A percentile compares a stretch with the other conserved stretches of the same genome.
phyloP scores from a whole-genome alignment of 2,797 vertebrate species.

The Enteromius mattozi region DNA sequence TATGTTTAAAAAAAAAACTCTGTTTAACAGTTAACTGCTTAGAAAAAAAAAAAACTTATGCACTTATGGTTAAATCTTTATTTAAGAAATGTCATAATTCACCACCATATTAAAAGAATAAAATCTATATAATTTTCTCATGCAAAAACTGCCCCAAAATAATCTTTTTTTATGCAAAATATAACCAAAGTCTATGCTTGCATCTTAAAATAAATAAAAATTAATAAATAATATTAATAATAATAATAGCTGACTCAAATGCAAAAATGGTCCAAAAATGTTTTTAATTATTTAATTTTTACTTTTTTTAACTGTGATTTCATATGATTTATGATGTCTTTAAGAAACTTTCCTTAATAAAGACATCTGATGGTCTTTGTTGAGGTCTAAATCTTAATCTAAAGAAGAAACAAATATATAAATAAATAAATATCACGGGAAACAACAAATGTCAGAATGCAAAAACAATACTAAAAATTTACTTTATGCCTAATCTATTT shows the following conservation, averaged over 20 bases:
- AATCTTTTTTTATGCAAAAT: neutral
- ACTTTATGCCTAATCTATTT: neutral
- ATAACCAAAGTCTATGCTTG: neutral
- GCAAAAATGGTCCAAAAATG: neutral
- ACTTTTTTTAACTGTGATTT: no score
- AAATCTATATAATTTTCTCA: neutral
- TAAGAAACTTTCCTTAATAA: no score
- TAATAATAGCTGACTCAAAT: neutral
- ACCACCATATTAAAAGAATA: neutral
- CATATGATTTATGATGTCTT: no score
- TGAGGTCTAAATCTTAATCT: no score
- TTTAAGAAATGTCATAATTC: neutral
- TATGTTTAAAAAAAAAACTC: no score
- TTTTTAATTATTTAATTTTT: no score
- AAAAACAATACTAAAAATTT: neutral
- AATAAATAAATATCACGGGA: no score
- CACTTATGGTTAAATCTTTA: neutral
- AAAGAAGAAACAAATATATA: no score
- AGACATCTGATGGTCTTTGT: no score
- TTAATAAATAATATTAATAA: neutral
- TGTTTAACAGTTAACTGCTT: no score
- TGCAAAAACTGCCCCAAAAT: neutral
- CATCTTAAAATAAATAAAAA: neutral
- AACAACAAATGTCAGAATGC: no score
- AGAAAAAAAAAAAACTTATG: no score